phyloP scores from a whole-genome alignment of 35 echinoderm and acorn worm genomes.

The Eucidaris tribuloides region DNA sequence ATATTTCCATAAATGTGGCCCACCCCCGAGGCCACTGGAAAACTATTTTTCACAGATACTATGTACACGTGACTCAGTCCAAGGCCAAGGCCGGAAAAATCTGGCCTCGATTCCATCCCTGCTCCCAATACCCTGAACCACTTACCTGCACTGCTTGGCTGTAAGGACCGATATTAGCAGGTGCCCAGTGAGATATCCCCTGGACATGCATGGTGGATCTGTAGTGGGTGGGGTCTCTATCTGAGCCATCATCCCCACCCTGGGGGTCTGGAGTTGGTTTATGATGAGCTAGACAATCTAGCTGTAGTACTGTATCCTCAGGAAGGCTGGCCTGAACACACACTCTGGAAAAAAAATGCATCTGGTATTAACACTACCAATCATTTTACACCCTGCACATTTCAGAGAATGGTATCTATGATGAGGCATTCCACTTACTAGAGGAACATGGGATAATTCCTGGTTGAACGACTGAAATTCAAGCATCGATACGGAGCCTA shows the following conservation, averaged over 20 bases:
- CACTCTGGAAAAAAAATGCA: constrained; percentile 59
- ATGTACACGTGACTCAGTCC: too few species aligned
- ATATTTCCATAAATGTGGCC: too few species aligned
- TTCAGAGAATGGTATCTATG: background rate
- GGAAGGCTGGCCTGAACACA: constrained; percentile 67
- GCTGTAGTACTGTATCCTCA: constrained; percentile 30
- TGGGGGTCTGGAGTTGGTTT: background rate
- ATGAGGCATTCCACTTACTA: background rate
- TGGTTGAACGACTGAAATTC: too few species aligned
- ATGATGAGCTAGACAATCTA: constrained; percentile 77
- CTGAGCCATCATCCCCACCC: background rate
- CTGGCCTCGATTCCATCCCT: too few species aligned
- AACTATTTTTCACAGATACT: too few species aligned
- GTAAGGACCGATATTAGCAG: constrained; percentile 94
- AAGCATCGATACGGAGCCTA: too few species aligned
- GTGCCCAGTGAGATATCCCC: constrained; percentile 96
- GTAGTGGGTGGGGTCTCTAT: constrained; percentile 2
- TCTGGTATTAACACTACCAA: too few species aligned
- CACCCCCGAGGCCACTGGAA: background rate
- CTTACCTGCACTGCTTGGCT: constrained; percentile 78
- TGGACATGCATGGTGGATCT: constrained; percentile 91
- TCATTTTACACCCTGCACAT: background rate
- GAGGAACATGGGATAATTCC: too few species aligned
- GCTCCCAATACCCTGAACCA: background rate
- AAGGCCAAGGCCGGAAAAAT: too few species aligned